Conservation (phyloP, 2,113 vertebrate species). For the Lagenorhynchus albirostris region DNA sequence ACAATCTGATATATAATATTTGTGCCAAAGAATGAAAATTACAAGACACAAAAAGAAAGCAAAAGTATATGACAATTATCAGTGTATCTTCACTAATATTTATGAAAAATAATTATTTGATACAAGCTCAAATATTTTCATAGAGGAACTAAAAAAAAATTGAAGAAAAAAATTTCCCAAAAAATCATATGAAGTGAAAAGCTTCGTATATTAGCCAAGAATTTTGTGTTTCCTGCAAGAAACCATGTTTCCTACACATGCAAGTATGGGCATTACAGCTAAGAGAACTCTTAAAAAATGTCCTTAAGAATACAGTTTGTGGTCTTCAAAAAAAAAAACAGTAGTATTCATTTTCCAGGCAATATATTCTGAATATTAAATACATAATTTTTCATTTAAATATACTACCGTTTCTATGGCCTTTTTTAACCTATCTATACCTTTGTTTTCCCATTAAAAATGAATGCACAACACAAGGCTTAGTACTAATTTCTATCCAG, state of each 20-base stretch:
- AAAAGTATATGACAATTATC: slow-evolving; percentile 53
- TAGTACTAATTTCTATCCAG: slow-evolving; percentile 11
- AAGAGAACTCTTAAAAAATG: neutral
- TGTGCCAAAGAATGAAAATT: slow-evolving; percentile 31
- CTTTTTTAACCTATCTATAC: slow-evolving; percentile 6
- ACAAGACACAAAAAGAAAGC: slow-evolving; percentile 50
- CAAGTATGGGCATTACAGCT: neutral
- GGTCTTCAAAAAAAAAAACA: neutral
- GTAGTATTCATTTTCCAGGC: slow-evolving; percentile 10
- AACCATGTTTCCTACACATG: slow-evolving; percentile 51
- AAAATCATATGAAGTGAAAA: slow-evolving; percentile 16
- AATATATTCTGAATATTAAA: slow-evolving; percentile 38
- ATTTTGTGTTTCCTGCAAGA: slow-evolving; percentile 48
- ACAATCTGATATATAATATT: slow-evolving; percentile 13
- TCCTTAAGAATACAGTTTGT: neutral
- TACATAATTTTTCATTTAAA: slow-evolving; percentile 57
- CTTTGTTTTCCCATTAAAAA: slow-evolving; percentile 52
- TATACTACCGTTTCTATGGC: slow-evolving; percentile 57
- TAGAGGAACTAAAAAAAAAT: slow-evolving; percentile 51
- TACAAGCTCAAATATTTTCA: slow-evolving; percentile 59
- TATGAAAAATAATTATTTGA: slow-evolving; percentile 55
- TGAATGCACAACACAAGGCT: slow-evolving; percentile 37
- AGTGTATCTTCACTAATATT: slow-evolving; percentile 62
- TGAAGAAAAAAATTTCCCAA: neutral
- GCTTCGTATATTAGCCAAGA: slow-evolving; percentile 17